These are phyloP conservation scores for Epicampocera succincta DNA, from an alignment of 2,888 invertebrate genomes.

Conservation along the genomic window DNA sequence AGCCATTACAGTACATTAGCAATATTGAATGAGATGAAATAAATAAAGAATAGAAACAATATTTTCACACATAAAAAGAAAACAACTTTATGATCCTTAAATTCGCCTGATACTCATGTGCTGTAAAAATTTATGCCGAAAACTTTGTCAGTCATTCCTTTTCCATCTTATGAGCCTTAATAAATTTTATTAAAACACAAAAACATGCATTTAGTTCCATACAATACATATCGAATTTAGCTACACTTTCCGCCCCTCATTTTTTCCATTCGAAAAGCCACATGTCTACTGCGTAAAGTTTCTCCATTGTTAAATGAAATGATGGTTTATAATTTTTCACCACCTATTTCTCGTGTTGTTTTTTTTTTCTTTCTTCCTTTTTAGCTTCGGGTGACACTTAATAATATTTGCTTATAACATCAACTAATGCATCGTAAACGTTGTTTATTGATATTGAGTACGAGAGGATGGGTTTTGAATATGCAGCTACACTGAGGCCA, in stretches of 20 bases:
- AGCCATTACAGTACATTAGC: slow-evolving; percentile 79
- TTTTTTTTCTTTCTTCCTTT: too few species aligned
- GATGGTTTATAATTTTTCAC: slow-evolving; percentile 66
- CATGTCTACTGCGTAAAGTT: slow-evolving; percentile 43
- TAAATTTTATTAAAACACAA: slow-evolving; percentile 47
- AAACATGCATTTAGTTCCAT: slow-evolving; percentile 20
- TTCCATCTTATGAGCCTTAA: slow-evolving; percentile 39
- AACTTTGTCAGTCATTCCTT: slow-evolving; percentile 5
- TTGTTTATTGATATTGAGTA: slow-evolving; percentile 54
- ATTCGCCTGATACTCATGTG: not conserved
- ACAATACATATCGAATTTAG: slow-evolving; percentile 22
- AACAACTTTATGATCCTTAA: slow-evolving; percentile 53
- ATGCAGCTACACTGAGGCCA: slow-evolving; percentile 4
- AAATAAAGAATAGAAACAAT: slow-evolving; percentile 22
- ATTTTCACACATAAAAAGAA: slow-evolving; percentile 11
- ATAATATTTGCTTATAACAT: slow-evolving; percentile 59
- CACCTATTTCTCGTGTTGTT: slow-evolving; percentile 60
- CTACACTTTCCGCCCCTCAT: slow-evolving; percentile 61
- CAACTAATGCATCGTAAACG: slow-evolving; percentile 56
- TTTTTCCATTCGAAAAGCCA: slow-evolving; percentile 31
- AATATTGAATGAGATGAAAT: slow-evolving; percentile 75
- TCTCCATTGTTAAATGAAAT: slow-evolving; percentile 44
- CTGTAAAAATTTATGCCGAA: slow-evolving; percentile 6
- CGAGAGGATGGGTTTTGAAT: slow-evolving; percentile 26
- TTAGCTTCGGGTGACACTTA: slow-evolving; percentile 53